Base-by-base conservation (phyloP, 92 coral and sea anemone genomes). In the Anthopleura xanthogrammica region DNA sequence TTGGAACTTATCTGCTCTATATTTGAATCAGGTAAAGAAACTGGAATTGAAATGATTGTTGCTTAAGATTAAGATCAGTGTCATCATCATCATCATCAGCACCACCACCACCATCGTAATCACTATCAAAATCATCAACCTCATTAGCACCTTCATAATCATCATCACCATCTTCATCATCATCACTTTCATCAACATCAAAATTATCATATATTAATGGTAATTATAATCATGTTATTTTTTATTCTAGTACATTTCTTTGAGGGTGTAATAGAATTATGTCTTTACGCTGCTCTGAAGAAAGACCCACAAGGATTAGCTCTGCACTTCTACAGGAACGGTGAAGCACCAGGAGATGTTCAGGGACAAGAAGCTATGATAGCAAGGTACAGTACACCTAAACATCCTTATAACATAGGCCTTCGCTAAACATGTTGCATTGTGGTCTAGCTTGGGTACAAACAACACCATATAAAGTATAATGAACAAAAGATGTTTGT, bases 261-360 rank as follows among this genome's bases (percentile, higher is more conserved):
- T 54, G 98, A 95, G 62, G 98, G 98, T 22, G 86, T 94, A 14
- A 93, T 94, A 58, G 99, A 94, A 72, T 74, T 96, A 76, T 86
- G 92, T 75, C 83, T 94, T 79, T 90, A 92, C 68, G 94, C 96
- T 66, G 99, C 99, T 2, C 87, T 83, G 81, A 96, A 88, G 79
- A 88, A 88, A 29, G 99, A 96, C 81, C 95, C 98, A 11, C 99
- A 96, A 62, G 95, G 95, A 14, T 87, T 94, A 41, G 99, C 99
- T 10, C 85, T 96, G 17, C 93, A 96, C 88, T 96, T 92, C 80
- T 96, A 96, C 81, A 93, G 91, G 86, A 94, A 86, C 77, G 95
- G 95, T 41, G 93, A 94, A 78, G 90, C 97, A 71, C 92, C 85
- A 22, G 93, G 92, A 56, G 94, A 92, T 80, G 89, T 86, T 7